A percentile compares a stretch with the other conserved stretches of the same genome.
phyloP scores from a whole-genome alignment of 2,888 invertebrate genomes.

The Copidosoma aretas region DNA sequence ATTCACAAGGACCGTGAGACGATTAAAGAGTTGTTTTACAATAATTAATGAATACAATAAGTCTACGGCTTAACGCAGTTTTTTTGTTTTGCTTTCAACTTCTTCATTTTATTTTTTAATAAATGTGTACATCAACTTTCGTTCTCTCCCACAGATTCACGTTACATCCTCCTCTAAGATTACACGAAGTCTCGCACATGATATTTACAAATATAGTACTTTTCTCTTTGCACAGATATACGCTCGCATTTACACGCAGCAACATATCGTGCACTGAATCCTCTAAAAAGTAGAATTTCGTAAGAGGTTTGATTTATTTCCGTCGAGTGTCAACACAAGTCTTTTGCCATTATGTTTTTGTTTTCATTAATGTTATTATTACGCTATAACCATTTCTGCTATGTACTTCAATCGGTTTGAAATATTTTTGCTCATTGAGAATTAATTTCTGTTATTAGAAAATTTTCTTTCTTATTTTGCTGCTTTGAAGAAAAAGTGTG shows the following conservation, averaged over 20 bases:
- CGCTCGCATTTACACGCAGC: slow-evolving; percentile 16
- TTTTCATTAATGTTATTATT: slow-evolving; percentile 7
- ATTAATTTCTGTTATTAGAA: slow-evolving; percentile 17
- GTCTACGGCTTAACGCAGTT: slow-evolving; percentile 44
- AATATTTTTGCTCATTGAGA: slow-evolving; percentile 19
- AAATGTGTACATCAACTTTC: slow-evolving; percentile 48
- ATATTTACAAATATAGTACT: slow-evolving; percentile 47
- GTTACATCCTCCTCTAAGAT: slow-evolving; percentile 24
- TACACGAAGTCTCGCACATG: slow-evolving; percentile 21
- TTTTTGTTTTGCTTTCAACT: slow-evolving; percentile 31
- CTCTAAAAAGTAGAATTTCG: slow-evolving; percentile 22
- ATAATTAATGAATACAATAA: slow-evolving; percentile 44
- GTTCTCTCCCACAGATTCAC: slow-evolving; percentile 9
- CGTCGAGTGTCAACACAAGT: slow-evolving; percentile 26
- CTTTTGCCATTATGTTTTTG: slow-evolving; percentile 3
- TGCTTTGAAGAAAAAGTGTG: slow-evolving; percentile 2
- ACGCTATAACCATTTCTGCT: slow-evolving; percentile 32
- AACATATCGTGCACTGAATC: not conserved
- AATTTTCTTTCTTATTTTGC: not conserved
- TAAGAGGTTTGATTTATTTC: slow-evolving; percentile 36
- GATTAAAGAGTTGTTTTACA: slow-evolving; percentile 39
- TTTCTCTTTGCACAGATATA: slow-evolving; percentile 26
- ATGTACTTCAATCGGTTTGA: slow-evolving; percentile 13
- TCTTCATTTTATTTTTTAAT: slow-evolving; percentile 46
- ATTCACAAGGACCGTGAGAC: slow-evolving; percentile 47